These are phyloP conservation scores for Oplegnathus fasciatus DNA, from an alignment of 2,113 vertebrate species.

Conservation along the genomic window DNA sequence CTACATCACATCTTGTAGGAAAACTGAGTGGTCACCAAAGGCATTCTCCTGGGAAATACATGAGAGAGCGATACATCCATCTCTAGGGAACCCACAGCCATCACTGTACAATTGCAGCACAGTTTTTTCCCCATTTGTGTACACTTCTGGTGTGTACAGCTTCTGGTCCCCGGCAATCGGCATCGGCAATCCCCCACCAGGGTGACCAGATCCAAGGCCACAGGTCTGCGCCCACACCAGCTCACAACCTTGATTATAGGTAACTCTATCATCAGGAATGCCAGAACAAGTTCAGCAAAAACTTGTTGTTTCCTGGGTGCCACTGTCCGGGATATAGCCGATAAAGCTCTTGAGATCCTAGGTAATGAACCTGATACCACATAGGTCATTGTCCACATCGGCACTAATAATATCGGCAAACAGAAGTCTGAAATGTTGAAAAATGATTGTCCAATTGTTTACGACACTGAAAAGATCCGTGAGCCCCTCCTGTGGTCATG, in stretches of 20 bases:
- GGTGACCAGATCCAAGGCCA: not conserved
- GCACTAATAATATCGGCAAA: not conserved
- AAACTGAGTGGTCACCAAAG: not conserved
- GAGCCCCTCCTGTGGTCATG: too few relatives aligned
- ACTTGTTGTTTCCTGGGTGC: not conserved
- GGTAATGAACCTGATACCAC: not conserved
- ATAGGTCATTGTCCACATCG: not conserved
- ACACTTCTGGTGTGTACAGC: too few relatives aligned
- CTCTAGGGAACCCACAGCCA: not conserved
- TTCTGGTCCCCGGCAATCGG: not conserved
- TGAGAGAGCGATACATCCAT: not conserved
- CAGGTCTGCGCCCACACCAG: not conserved
- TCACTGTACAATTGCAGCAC: not conserved
- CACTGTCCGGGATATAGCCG: not conserved
- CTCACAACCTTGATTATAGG: not conserved
- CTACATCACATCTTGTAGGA: not conserved
- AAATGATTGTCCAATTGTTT: too few relatives aligned
- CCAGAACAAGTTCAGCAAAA: not conserved
- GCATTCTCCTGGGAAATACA: conserved; percentile 1
- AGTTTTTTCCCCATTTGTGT: not conserved
- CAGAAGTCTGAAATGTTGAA: too few relatives aligned
- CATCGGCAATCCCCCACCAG: not conserved
- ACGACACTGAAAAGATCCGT: too few relatives aligned
- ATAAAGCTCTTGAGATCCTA: not conserved
- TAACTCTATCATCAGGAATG: not conserved